Base-by-base conservation (phyloP, 2,888 invertebrate genomes). In the Heterodera filipjevi region DNA sequence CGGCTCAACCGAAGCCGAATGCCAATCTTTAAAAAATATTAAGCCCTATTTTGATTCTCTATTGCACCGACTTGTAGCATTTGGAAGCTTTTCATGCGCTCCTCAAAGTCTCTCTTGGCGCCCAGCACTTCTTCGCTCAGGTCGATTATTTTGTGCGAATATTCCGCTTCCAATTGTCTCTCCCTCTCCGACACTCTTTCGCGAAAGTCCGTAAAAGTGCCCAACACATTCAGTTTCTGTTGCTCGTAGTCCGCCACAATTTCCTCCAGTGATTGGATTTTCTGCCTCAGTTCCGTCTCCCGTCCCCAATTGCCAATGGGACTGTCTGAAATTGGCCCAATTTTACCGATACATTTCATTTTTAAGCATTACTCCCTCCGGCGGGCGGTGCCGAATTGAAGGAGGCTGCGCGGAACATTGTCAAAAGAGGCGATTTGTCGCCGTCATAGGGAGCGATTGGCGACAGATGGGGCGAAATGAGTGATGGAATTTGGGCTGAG, bases 81-180 rank as follows among this genome's bases (percentile, higher is more conserved):
- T 90, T 84, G 91, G 89, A 89, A 91, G 89, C 90, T 87, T 89
- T 85, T 91, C 91, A 81, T 91, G 89, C 87, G 83, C 87, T 77
- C 88, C 89, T 89, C 90, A 89, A 91, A 91, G 74, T 89, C 89
- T 76, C 89, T 87, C 79, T 87, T 87, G 16, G 87, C 89, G 78
- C 90, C 84, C 88, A 91, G 71, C 86, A 91, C 82, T 86, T 90
- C 85, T 89, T 90, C 89, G 77, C 89, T 83, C 88, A 91, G 72
- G 80, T 91, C 77, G 84, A 90, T 89, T 88, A 91, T 85, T 78
- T 89, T 87, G 70, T 84, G 80, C 12, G 88, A 87, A 80, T 89
- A 89, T 73, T 89, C 89, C 1, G 89, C 89, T 81, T 89, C 89
- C 71, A 89, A 77, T 76, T 86, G 89, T 68, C 89, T 82, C 80